Conservation (phyloP, 2,797 vertebrate genomes). For the Calcarius lapponicus region DNA sequence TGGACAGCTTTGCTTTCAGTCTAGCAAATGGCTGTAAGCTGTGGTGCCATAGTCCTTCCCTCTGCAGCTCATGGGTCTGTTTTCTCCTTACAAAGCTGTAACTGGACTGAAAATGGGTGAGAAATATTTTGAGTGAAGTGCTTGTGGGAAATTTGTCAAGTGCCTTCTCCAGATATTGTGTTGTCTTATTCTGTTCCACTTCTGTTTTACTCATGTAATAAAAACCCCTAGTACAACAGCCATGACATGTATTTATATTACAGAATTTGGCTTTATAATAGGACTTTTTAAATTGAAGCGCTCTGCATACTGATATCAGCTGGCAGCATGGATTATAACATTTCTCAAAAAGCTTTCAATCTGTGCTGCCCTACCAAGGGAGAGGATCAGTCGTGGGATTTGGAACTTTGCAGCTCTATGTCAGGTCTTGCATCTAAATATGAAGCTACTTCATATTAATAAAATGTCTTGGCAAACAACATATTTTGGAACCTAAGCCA, state of each 20-base stretch:
- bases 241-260: not conserved
- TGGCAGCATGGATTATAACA: not conserved
- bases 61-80: not conserved
- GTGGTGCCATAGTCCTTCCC: not conserved
- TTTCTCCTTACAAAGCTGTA: not conserved
- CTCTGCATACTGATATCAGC: not conserved
- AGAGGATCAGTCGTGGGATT: not conserved
- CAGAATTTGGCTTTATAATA: not conserved
- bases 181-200: not conserved
- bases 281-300: not conserved
- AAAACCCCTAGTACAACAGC: not conserved
- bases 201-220: not conserved
- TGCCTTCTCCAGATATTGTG: not conserved
- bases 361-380: not conserved
- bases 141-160: not conserved
- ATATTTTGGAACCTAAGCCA: not conserved
- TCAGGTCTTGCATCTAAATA: not conserved
- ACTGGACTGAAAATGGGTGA: not conserved
- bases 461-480: not conserved
- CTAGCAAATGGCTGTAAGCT: not conserved
- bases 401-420: not conserved
- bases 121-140: not conserved
- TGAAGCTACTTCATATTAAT: not conserved
- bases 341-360: not conserved
- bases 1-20: not conserved